phyloP scores from a whole-genome alignment of 2,888 invertebrate species.

The Eumacrocentrus americanus region DNA sequence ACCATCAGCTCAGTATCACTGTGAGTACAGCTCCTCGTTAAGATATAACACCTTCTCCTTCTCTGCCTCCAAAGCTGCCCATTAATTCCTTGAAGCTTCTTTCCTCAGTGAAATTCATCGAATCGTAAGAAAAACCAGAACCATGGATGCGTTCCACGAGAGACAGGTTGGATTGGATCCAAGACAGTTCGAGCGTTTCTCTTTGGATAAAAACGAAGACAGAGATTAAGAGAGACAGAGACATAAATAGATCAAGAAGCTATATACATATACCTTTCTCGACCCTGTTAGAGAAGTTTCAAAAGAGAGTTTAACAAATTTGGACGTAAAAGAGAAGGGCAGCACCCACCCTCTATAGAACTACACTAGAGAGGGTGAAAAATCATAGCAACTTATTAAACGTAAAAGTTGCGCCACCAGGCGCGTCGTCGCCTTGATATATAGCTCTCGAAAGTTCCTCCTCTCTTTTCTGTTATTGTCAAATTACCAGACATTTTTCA shows the following conservation, averaged over 20 bases:
- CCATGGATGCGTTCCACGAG: not conserved
- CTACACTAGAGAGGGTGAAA: conserved; percentile 45
- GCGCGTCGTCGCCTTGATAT: conserved; percentile 44
- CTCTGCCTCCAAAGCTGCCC: not conserved
- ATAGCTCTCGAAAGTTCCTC: conserved; percentile 38
- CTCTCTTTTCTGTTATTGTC: conserved; percentile 38
- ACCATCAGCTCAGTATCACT: too few relatives aligned
- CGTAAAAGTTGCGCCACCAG: conserved; percentile 51
- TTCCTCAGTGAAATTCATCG: conserved; percentile 1
- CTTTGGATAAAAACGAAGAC: not conserved
- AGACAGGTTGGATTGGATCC: not conserved
- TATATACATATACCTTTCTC: too few relatives aligned
- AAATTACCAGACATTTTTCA: conserved; percentile 44
- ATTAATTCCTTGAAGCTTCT: not conserved
- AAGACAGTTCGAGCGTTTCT: not conserved
- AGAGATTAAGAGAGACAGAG: not conserved
- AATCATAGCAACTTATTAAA: conserved; percentile 59
- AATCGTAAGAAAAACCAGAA: conserved; percentile 4
- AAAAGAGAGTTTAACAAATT: conserved; percentile 12
- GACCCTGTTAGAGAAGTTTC: conserved; percentile 9
- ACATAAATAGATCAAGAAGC: not conserved
- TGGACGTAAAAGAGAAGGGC: not conserved
- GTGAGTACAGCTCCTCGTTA: not conserved
- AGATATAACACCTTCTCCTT: not conserved
- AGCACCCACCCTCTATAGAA: conserved; percentile 13